Evolutionary conservation across 2,888 invertebrate genomes (phyloP).

Genomic region (Nephrotoma flavescens): DNA sequence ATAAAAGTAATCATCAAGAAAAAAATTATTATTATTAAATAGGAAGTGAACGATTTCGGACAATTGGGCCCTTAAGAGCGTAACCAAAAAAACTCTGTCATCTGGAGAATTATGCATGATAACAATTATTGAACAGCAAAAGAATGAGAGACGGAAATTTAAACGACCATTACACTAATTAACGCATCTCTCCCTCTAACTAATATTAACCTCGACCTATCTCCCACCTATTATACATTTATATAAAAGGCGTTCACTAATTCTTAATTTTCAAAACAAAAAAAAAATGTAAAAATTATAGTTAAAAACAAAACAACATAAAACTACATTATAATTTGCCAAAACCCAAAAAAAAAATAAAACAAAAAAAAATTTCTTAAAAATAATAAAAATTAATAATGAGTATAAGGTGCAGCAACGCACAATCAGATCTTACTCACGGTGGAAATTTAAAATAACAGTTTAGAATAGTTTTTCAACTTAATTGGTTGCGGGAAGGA

Average conservation of each 20-base stretch:
- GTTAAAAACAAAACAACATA: background rate
- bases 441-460: background rate
- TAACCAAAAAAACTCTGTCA: too few relatives aligned
- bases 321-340: background rate
- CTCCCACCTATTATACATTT: background rate
- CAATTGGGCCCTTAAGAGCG: too few relatives aligned
- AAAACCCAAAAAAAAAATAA: background rate
- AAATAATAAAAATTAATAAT: too few relatives aligned
- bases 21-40: too few relatives aligned
- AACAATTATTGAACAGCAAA: too few relatives aligned
- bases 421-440: background rate
- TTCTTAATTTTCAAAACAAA: background rate
- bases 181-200: background rate
- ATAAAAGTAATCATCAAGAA: too few relatives aligned
- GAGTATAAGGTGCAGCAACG: background rate
- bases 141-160: background rate
- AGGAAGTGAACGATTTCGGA: too few relatives aligned
- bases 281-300: background rate
- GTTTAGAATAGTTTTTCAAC: background rate
- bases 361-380: background rate
- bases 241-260: background rate
- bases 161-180: too few relatives aligned
- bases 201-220: background rate
- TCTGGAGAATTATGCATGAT: too few relatives aligned
- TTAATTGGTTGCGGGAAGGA: conserved; percentile 6